Evolutionary conservation across 2,888 invertebrate species (phyloP).

Genomic region (Acrobasis consociella): DNA sequence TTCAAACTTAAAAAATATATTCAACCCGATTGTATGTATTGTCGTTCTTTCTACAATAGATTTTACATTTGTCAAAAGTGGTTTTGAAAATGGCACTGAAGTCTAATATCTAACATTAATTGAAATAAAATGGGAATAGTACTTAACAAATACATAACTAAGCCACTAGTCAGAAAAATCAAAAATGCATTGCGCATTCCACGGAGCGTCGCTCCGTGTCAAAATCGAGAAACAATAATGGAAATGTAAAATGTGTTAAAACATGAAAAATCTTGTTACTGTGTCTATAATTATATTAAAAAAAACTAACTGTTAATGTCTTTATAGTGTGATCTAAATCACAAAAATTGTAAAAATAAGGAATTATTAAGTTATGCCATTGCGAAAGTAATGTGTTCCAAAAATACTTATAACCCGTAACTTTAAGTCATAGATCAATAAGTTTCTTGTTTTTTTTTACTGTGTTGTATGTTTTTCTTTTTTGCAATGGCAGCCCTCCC

Average conservation of each 20-base stretch:
- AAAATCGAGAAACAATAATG: slow-evolving; percentile 54
- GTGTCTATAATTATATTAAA: slow-evolving; percentile 70
- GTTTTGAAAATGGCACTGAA: slow-evolving; percentile 65
- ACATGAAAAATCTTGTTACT: slow-evolving; percentile 50
- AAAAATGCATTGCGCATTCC: slow-evolving; percentile 64
- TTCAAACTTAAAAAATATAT: slow-evolving; percentile 45
- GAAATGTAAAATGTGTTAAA: slow-evolving; percentile 68
- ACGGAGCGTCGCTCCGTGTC: slow-evolving; percentile 48
- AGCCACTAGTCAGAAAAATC: slow-evolving; percentile 54
- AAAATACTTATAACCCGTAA: slow-evolving; percentile 24
- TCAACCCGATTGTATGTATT: background rate
- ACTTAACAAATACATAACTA: slow-evolving; percentile 66
- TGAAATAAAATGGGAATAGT: slow-evolving; percentile 74
- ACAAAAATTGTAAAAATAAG: slow-evolving; percentile 72
- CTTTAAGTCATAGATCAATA: slow-evolving; percentile 20
- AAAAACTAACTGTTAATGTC: slow-evolving; percentile 79
- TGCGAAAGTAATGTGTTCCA: slow-evolving; percentile 47
- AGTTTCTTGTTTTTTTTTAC: slow-evolving; percentile 26
- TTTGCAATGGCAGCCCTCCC: slow-evolving; percentile 60
- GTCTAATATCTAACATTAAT: slow-evolving; percentile 63
- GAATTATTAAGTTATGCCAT: slow-evolving; percentile 70
- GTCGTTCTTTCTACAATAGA: background rate
- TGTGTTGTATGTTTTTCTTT: slow-evolving; percentile 40
- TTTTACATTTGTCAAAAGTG: background rate
- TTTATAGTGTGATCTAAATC: slow-evolving; percentile 80